Base-by-base conservation (phyloP, 2,888 invertebrate genomes). In the Girardia tigrina region DNA sequence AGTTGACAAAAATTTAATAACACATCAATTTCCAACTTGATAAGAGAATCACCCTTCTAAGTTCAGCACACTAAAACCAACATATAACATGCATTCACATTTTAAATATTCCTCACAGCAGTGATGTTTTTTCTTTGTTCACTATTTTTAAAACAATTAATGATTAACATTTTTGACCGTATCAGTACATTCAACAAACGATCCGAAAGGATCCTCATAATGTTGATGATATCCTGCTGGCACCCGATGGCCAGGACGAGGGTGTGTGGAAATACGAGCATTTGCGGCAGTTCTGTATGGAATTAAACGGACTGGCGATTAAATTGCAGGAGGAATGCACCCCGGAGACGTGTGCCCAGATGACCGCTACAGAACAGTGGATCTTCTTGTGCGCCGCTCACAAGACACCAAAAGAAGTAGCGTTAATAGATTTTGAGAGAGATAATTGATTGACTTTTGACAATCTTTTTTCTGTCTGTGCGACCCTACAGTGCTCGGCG, bases 181-280 rank as follows among this genome's bases (percentile, higher is more conserved):
- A 78, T 20, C 78, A 86, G 84, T 97, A 92, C 83, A 97, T 98
- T 82, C 98, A 98, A 85, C 97, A 98, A 86, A 89, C 92, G 79
- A 97, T 98, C 80, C 88, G 93, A 79, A 89, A 90, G 78, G 93
- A 97, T 85, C 92, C 93, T 28, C 89, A 90, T 12, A 92, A 94
- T 86, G 90, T 97, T 77, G 94, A 94, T 81, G 88, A 90, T 77
- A 95, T 98, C 81, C 86, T 99, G 73, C 92, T 90, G 81, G 93
- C 95, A 87, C 98, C 98, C 0, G 94, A 95, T 80, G 90, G 91
- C 26, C 94, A 95, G 85, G 95, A 97, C 83, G 94, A 95, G 85
- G 95, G 97, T 42, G 97, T 98, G 72, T 98, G 98, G 98, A 98
- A 98, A 86, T 98, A 98, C 84, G 98, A 98, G 86, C 98, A 98